A percentile compares a stretch with the other conserved stretches of the same genome.
Evolutionary conservation across 2,113 vertebrate genomes (phyloP).

Genomic region (Oryctolagus cuniculus): DNA sequence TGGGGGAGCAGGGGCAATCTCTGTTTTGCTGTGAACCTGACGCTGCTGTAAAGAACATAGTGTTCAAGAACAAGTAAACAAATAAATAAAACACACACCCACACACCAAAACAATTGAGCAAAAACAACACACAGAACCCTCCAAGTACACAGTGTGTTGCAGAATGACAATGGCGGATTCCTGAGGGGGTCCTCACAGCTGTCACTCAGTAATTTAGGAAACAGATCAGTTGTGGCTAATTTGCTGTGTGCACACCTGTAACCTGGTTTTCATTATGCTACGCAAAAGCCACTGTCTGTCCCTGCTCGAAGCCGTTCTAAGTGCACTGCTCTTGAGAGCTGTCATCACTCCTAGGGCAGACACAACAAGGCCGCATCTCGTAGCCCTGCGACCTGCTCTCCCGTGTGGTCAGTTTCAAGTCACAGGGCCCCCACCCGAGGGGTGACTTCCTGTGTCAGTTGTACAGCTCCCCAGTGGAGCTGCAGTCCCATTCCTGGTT

Average conservation of each 20-base stretch:
- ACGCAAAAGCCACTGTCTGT: too few relatives aligned
- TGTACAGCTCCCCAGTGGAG: neutral
- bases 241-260: neutral
- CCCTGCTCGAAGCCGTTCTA: neutral
- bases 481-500: rapidly evolving
- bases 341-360: neutral
- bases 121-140: neutral
- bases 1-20: neutral
- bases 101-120: neutral
- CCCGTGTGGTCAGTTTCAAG: neutral
- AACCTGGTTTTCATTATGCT: neutral
- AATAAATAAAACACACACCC: neutral
- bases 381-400: neutral
- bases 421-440: rapidly evolving
- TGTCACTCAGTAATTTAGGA: neutral
- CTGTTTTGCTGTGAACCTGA: neutral
- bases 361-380: neutral
- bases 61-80: neutral
- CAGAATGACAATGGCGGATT: neutral
- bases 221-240: neutral
- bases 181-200: too few relatives aligned
- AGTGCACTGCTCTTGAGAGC: neutral
- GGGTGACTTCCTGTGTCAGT: neutral
- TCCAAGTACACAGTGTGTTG: neutral
- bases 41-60: neutral